A percentile compares a stretch with the other conserved stretches of the same genome.
Conservation (phyloP, 1,140 invertebrate species). For the Carposina sasakii region DNA sequence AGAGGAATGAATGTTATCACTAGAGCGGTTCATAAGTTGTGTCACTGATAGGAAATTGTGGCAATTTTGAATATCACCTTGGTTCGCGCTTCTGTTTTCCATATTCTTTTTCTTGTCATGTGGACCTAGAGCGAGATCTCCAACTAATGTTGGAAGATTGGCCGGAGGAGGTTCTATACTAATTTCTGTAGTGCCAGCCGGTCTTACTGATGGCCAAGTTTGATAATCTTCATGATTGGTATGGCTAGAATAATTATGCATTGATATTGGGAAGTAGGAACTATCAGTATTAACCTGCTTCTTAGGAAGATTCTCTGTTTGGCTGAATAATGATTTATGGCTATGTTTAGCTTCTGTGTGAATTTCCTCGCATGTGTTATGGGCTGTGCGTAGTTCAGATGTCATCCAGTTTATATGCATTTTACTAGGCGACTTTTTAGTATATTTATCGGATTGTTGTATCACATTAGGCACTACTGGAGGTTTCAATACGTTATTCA, state of each 20-base stretch:
- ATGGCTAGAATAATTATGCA: constrained; percentile 56
- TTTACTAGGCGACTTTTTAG: constrained; percentile 63
- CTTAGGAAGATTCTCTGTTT: constrained; percentile 38
- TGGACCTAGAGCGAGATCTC: constrained; percentile 60
- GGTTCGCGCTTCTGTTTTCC: constrained; percentile 33
- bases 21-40: constrained; percentile 63
- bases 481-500: constrained; percentile 28
- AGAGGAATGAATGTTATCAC: constrained; percentile 40
- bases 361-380: constrained; percentile 43
- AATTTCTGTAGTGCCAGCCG: constrained; percentile 61
- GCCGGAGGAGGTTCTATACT: constrained; percentile 64
- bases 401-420: constrained; percentile 70
- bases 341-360: constrained; percentile 44
- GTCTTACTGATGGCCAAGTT: constrained; percentile 55
- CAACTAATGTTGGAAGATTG: constrained; percentile 60
- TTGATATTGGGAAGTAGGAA: constrained; percentile 60
- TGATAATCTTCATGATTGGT: constrained; percentile 53
- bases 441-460: constrained; percentile 49
- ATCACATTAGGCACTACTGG: constrained; percentile 26
- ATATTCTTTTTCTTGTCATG: constrained; percentile 63
- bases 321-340: constrained; percentile 41
- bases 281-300: constrained; percentile 47
- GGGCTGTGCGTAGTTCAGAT: constrained; percentile 55
- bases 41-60: constrained; percentile 62
- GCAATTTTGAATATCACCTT: constrained; percentile 54